phyloP scores from a whole-genome alignment of 1,140 invertebrate genomes.

The Philotrypesis tridentata region DNA sequence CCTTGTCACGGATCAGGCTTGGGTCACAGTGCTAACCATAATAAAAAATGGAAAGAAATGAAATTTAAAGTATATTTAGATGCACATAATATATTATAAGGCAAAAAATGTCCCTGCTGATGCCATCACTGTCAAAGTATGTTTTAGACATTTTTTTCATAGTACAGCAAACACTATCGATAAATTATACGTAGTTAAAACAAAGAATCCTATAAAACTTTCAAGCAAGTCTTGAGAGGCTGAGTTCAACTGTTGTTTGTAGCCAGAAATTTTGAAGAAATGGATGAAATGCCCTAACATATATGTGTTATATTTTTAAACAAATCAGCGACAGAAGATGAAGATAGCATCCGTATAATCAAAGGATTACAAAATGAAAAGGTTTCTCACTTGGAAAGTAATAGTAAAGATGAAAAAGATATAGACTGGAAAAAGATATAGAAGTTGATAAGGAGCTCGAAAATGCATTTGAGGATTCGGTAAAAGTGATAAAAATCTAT shows the following conservation, averaged over 20 bases:
- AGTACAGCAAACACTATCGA: background rate
- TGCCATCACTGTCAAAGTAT: background rate
- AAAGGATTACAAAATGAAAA: too few species aligned
- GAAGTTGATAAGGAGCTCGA: too few species aligned
- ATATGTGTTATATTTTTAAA: background rate
- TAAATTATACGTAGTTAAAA: background rate
- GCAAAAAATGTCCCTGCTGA: background rate
- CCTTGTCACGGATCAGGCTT: constrained; percentile 41
- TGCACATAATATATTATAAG: background rate
- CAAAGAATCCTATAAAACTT: background rate
- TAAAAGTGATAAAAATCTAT: background rate
- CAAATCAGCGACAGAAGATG: background rate
- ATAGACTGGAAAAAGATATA: too few species aligned
- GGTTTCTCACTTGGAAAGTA: too few species aligned
- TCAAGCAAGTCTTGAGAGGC: background rate
- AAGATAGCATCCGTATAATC: background rate
- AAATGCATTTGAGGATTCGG: background rate
- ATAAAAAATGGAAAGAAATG: constrained; percentile 39
- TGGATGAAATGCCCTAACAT: background rate
- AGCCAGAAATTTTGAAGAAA: too few species aligned
- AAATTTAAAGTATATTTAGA: constrained; percentile 38
- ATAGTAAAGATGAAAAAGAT: background rate
- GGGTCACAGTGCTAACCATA: constrained; percentile 35
- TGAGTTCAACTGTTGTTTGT: background rate
- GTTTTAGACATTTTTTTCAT: background rate